phyloP scores from a whole-genome alignment of 2,113 vertebrate species.

The Dendrocopos noguchii region DNA sequence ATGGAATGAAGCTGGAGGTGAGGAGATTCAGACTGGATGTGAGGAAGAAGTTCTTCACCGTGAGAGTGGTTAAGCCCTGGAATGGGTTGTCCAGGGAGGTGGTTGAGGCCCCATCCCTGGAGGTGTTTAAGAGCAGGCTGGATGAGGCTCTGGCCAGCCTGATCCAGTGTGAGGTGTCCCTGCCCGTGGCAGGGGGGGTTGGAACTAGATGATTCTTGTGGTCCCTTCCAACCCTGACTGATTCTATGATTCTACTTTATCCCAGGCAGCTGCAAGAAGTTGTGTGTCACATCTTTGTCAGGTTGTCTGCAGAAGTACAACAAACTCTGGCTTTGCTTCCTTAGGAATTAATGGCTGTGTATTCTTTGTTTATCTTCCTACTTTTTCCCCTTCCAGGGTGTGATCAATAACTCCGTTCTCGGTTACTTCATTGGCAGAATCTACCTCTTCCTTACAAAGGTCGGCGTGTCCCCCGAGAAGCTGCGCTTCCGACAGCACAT shows the following conservation, averaged over 20 bases:
- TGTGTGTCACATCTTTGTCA: accelerated
- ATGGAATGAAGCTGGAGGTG: too few relatives aligned
- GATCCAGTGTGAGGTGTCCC: too few relatives aligned
- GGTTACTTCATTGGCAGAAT: slow-evolving; percentile 99
- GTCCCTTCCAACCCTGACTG: too few relatives aligned
- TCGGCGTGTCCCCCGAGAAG: slow-evolving; percentile 92
- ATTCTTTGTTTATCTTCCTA: background rate
- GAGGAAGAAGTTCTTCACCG: too few relatives aligned
- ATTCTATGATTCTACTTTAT: background rate
- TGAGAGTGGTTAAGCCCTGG: too few relatives aligned
- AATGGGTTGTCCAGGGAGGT: too few relatives aligned
- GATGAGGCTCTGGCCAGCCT: too few relatives aligned
- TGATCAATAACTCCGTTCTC: slow-evolving; percentile 97
- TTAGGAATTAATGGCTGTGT: background rate
- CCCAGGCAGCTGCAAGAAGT: background rate
- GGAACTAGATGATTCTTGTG: too few relatives aligned
- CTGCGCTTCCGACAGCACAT: slow-evolving; percentile 99
- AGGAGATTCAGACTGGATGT: too few relatives aligned
- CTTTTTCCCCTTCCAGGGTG: slow-evolving; percentile 78
- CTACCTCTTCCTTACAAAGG: slow-evolving; percentile 96
- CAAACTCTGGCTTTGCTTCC: background rate
- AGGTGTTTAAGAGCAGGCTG: too few relatives aligned
- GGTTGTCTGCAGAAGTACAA: background rate
- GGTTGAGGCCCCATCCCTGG: too few relatives aligned
- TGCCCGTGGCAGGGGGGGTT: too few relatives aligned